Percentiles rank a stretch among this genome's conserved stretches.
phyloP scores from a whole-genome alignment of 2,888 invertebrate species.

The Junonia oenone region DNA sequence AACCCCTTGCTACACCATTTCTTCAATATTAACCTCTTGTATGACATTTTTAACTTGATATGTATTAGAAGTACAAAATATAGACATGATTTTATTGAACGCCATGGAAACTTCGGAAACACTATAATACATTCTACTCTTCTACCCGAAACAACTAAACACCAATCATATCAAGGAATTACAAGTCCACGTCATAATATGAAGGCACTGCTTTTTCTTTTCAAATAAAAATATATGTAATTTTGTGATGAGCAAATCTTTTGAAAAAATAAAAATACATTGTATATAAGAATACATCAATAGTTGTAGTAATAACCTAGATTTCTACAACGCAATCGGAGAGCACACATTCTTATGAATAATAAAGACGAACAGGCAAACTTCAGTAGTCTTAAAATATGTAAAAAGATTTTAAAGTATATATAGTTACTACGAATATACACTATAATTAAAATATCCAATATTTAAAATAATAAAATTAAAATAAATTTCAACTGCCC shows the following conservation, averaged over 20 bases:
- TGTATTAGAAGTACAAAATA: constrained; percentile 37
- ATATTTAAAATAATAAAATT: constrained; percentile 15
- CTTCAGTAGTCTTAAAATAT: neutral
- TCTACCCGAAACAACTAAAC: constrained; percentile 18
- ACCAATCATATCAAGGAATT: constrained; percentile 35
- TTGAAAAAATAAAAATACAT: constrained; percentile 26
- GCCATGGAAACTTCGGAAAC: constrained; percentile 3
- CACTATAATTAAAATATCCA: constrained; percentile 8
- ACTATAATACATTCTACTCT: constrained; percentile 9
- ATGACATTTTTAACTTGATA: constrained; percentile 31
- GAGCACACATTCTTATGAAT: constrained; percentile 30
- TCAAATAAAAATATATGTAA: constrained; percentile 39
- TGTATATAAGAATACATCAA: constrained; percentile 9
- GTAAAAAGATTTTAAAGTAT: neutral
- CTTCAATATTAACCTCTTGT: constrained; percentile 10
- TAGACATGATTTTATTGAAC: constrained; percentile 17
- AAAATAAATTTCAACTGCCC: constrained; percentile 22
- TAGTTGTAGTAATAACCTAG: constrained; percentile 3
- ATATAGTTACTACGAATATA: constrained; percentile 17
- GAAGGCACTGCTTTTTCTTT: constrained; percentile 70
- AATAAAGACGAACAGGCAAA: constrained; percentile 30
- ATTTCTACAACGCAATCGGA: constrained; percentile 27
- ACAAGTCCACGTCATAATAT: constrained; percentile 47
- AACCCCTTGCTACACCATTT: constrained; percentile 17
- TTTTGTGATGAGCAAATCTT: constrained; percentile 39